A percentile compares a stretch with the other conserved stretches of the same genome.
Conservation (phyloP, 1,140 invertebrate genomes). For the Lordiphosa collinella region DNA sequence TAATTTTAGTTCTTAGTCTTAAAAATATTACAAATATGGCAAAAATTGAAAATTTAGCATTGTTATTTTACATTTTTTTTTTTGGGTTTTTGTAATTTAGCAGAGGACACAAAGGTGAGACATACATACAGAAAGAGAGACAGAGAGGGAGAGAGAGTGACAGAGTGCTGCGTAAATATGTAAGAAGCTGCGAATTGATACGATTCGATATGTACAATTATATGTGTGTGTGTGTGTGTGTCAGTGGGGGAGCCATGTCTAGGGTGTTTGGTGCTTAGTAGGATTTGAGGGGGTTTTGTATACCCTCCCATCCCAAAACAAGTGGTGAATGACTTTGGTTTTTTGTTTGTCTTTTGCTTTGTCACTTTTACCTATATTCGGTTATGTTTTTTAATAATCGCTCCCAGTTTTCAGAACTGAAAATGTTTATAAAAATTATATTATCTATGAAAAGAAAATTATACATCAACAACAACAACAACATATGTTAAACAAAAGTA, state of each 20-base stretch:
- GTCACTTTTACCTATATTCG: conserved; percentile 79
- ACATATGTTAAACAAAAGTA: background rate
- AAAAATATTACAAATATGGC: background rate
- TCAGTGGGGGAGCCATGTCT: conserved; percentile 33
- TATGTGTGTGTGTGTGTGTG: conserved; percentile 19
- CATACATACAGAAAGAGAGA: conserved; percentile 30
- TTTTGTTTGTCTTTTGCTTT: conserved; percentile 35
- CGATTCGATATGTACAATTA: conserved; percentile 13
- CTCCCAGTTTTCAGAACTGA: conserved; percentile 80
- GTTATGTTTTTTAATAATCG: conserved; percentile 80
- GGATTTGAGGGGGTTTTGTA: conserved; percentile 19
- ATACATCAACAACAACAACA: conserved; percentile 29
- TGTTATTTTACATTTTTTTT: conserved; percentile 17
- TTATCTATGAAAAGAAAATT: conserved; percentile 66
- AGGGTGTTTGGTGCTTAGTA: conserved; percentile 39
- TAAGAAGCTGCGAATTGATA: conserved; percentile 55
- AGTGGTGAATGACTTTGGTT: conserved; percentile 41
- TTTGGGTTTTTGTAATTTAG: conserved; percentile 15
- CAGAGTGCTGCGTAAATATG: conserved; percentile 43
- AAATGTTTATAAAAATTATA: conserved; percentile 77
- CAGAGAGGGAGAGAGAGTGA: conserved; percentile 23
- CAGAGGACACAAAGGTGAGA: conserved; percentile 29
- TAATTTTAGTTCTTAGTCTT: conserved; percentile 46
- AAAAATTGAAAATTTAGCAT: conserved; percentile 56
- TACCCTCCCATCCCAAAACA: conserved; percentile 16